These are phyloP conservation scores for Apantesis nais DNA, from an alignment of 2,888 invertebrate species.

Conservation along the genomic window DNA sequence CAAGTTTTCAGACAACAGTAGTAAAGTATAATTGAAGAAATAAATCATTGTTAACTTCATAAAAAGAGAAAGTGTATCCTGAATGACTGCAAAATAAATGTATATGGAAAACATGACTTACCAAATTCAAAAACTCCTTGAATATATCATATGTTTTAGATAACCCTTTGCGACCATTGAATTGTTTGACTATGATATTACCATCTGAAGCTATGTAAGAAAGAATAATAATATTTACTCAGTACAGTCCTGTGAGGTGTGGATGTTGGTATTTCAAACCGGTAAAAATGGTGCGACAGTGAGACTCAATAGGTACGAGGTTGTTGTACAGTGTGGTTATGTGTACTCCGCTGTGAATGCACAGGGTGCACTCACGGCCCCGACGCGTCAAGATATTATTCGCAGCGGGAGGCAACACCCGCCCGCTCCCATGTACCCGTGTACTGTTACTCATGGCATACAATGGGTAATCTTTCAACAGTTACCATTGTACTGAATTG, in stretches of 20 bases:
- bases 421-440: not conserved
- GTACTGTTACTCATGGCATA: not conserved
- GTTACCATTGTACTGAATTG: not conserved
- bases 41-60: too few relatives aligned
- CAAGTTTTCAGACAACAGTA: too few relatives aligned
- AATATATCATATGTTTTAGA: too few relatives aligned
- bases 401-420: slow-evolving; percentile 3
- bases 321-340: not conserved
- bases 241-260: not conserved
- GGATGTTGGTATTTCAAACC: not conserved
- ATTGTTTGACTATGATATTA: not conserved
- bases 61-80: too few relatives aligned
- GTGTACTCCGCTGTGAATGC: slow-evolving; percentile 20
- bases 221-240: too few relatives aligned
- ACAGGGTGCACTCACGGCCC: slow-evolving; percentile 23
- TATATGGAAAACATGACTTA: too few relatives aligned
- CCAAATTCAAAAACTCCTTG: not conserved
- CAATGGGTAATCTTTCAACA: not conserved
- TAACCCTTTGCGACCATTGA: too few relatives aligned
- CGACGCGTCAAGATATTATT: slow-evolving; percentile 24
- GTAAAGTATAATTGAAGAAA: too few relatives aligned
- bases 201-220: too few relatives aligned
- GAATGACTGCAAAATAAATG: too few relatives aligned
- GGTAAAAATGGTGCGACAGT: slow-evolving; percentile 1
- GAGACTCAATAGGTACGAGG: not conserved